Evolutionary conservation across 2,113 vertebrate species (phyloP), one percentile per base, ranked within the genome.

Genomic region (Tylochromis polylepis): DNA sequence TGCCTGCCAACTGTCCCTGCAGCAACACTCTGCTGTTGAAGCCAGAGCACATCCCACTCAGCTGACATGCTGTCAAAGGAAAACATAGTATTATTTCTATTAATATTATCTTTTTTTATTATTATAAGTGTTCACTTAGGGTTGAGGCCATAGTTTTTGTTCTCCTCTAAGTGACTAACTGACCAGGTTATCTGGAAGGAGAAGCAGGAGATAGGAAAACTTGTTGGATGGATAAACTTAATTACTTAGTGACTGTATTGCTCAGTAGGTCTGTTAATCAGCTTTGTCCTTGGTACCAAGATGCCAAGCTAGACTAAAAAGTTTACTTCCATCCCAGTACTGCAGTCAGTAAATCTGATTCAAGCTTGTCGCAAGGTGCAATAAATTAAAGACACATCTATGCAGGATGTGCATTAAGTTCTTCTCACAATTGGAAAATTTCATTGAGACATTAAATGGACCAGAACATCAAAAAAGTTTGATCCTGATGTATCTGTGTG

Each of bases 1-100:
- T 92, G 85, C 85, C 84, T 46, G 31, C 84, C 89, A 92, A 87
- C 83, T 91, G 90, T 89, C 89, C 56, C 87, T 36, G 53, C 80
- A 81, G 83, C 83, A 83, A 81, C 84, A 18, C 60, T 81, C 34
- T 72, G 83, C n/a, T 84, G 56, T 16, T 8, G 20, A 82, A 81
- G 51, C 43, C 83, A 78, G 75, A 75, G 43, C 43, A 57, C 60
- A 57, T 57, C 56, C 29, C 56, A 34, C 34, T 5, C 38, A 4
- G 16, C 51, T 36, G 24, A 75, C 70, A 51, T 56, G 27, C 58
- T 87, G 84, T 85, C 62, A 58, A 27, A 36, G 31, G 12, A 29
- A 12, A 34, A 80, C 85, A 59, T 16, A 20, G 31, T 11, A 22
- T 31, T 6, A 11, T 43, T 58, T 70, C 5, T 51, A 67, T 41